Evolutionary conservation across 2,888 invertebrate genomes (phyloP).

Genomic region (Dorcus hopei): DNA sequence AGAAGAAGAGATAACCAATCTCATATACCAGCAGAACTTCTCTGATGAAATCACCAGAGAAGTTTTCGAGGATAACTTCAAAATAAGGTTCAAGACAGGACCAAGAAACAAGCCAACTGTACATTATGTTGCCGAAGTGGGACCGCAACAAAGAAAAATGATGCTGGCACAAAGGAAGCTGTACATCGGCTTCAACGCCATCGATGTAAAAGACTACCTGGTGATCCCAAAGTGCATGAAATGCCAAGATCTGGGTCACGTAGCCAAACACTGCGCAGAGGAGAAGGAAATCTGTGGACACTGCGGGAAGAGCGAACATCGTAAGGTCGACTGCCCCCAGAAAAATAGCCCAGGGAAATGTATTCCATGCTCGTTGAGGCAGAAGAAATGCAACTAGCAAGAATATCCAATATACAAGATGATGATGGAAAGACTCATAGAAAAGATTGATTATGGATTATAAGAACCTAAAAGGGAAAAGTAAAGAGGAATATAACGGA

Average conservation of each 20-base stretch:
- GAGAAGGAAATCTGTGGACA: slow-evolving; percentile 1
- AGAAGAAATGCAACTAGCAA: not conserved
- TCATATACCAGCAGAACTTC: slow-evolving; percentile 11
- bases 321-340: not conserved
- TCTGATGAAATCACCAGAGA: not conserved
- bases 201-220: slow-evolving; percentile 2
- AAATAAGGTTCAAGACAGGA: slow-evolving; percentile 12
- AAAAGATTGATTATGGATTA: slow-evolving; percentile 8
- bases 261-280: not conserved
- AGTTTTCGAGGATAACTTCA: not conserved
- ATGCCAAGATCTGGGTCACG: slow-evolving; percentile 4
- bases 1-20: not conserved
- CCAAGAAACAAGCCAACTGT: slow-evolving; percentile 4
- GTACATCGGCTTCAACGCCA: slow-evolving; percentile 2
- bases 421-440: slow-evolving; percentile 4
- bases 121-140: too few species aligned
- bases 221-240: slow-evolving; percentile 5
- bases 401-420: slow-evolving; percentile 1
- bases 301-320: slow-evolving; percentile 1
- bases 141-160: not conserved
- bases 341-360: not conserved
- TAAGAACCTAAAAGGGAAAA: not conserved
- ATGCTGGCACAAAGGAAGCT: not conserved
- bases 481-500: not conserved
- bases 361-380: not conserved